These are phyloP conservation scores for Plusia festucae DNA, from an alignment of 2,888 invertebrate genomes.

Conservation along the genomic window DNA sequence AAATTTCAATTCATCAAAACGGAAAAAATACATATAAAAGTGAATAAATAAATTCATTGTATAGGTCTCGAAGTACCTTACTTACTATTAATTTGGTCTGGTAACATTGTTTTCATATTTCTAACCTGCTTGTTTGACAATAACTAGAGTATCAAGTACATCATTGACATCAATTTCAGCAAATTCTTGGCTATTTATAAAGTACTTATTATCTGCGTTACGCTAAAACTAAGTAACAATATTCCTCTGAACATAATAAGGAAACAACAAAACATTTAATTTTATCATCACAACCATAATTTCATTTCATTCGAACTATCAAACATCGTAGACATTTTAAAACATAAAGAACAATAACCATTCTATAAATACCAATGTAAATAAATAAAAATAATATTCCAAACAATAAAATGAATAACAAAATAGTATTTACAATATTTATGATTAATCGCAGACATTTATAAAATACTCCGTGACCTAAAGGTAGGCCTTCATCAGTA, in stretches of 20 bases:
- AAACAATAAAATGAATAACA: conserved; percentile 10
- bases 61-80: not conserved
- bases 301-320: not conserved
- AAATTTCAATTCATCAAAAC: not conserved
- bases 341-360: not conserved
- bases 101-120: not conserved
- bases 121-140: too few species aligned
- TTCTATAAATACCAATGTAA: not conserved
- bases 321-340: not conserved
- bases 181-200: too few species aligned
- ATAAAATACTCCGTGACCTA: not conserved
- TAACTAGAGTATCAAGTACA: too few species aligned
- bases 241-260: too few species aligned
- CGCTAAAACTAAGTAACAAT: too few species aligned
- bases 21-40: not conserved
- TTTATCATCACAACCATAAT: not conserved
- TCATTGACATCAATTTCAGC: too few species aligned
- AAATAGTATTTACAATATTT: not conserved
- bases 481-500: too few species aligned
- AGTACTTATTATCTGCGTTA: too few species aligned
- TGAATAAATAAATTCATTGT: not conserved
- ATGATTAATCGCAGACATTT: not conserved
- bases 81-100: not conserved
- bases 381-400: not conserved
- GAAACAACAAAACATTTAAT: not conserved